Conservation (phyloP, 2,113 vertebrate species). For the Turdus rufiventris region DNA sequence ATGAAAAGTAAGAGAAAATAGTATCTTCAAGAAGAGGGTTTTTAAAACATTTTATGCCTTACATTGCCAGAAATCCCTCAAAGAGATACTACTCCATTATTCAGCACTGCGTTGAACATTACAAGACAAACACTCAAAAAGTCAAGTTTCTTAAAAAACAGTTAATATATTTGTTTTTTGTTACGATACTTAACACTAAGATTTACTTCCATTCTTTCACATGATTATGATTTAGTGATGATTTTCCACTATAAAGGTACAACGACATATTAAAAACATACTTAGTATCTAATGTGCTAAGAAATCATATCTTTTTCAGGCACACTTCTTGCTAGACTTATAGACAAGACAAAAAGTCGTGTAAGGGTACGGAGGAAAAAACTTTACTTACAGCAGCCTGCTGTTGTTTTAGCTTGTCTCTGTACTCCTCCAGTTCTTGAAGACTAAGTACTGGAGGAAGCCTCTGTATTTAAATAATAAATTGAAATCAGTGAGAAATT, state of each 20-base stretch:
- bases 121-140: background rate
- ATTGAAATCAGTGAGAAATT: background rate
- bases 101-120: background rate
- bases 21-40: background rate
- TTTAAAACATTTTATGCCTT: background rate
- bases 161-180: background rate
- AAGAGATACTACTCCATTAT: background rate
- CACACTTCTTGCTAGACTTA: background rate
- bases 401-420: conserved; percentile 92
- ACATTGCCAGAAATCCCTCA: background rate
- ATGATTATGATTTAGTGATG: background rate
- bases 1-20: background rate
- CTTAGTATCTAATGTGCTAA: background rate
- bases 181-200: background rate
- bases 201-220: background rate
- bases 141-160: background rate
- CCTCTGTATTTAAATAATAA: conserved; percentile 74
- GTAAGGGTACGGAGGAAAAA: background rate
- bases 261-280: background rate
- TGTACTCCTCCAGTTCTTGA: conserved; percentile 91
- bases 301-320: background rate
- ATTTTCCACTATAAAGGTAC: background rate
- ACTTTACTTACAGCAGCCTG: conserved; percentile 89
- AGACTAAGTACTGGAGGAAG: conserved; percentile 90
- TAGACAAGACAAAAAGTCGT: background rate